These are phyloP conservation scores for Smutsia gigantea DNA, from an alignment of 2,797 vertebrate genomes.

Conservation along the genomic window DNA sequence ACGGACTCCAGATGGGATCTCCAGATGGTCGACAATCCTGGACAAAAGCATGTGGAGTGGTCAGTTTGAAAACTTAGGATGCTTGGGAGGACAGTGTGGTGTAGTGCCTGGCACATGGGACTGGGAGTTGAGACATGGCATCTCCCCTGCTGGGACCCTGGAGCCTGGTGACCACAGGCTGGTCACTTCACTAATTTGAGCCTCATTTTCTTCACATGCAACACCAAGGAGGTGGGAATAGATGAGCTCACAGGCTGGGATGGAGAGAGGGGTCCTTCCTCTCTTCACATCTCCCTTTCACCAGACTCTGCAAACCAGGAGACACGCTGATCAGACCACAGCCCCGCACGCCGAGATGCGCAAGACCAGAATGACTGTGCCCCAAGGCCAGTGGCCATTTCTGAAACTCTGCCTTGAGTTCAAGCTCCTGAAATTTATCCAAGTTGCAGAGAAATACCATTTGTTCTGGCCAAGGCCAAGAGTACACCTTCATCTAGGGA, in stretches of 20 bases:
- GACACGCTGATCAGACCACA: neutral
- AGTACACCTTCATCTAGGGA: neutral
- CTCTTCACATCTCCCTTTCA: neutral
- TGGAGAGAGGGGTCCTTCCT: neutral
- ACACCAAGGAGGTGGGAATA: neutral
- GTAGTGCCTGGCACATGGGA: neutral
- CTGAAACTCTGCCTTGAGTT: neutral
- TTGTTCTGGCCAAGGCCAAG: neutral
- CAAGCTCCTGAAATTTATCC: neutral
- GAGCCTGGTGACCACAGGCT: neutral
- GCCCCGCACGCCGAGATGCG: accelerated
- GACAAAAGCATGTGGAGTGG: neutral
- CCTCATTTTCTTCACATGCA: neutral
- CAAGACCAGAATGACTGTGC: neutral
- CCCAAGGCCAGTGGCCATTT: neutral
- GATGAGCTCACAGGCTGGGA: neutral
- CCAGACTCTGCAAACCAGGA: neutral
- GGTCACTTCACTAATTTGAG: neutral
- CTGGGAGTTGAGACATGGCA: neutral
- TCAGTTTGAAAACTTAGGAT: neutral
- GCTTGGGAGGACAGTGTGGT: neutral
- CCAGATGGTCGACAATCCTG: neutral
- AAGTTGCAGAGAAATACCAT: neutral
- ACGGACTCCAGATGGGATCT: too few species aligned
- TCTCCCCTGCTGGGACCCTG: neutral